Conservation (phyloP, 2,113 vertebrate species). For the Smithornis capensis region DNA sequence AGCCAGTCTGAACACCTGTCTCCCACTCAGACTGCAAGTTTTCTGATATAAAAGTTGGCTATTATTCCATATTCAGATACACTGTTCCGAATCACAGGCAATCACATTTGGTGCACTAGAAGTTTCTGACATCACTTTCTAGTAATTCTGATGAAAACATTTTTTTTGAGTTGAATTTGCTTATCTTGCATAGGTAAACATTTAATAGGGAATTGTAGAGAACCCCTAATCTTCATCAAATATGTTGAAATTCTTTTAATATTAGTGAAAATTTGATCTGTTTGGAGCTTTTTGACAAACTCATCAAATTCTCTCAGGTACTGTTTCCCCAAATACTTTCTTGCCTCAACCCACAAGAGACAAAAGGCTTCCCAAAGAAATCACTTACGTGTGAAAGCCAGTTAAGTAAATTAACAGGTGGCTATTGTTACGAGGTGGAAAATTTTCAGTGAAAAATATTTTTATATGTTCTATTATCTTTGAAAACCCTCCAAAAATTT, state of each 20-base stretch:
- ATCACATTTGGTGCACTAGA: background rate
- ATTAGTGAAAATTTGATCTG: background rate
- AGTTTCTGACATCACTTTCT: background rate
- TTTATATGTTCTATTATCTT: background rate
- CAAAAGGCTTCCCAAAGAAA: background rate
- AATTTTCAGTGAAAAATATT: background rate
- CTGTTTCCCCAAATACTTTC: background rate
- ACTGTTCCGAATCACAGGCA: rapidly evolving
- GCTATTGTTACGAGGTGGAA: background rate
- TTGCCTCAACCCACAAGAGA: background rate
- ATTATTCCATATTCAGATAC: background rate
- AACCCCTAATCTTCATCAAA: background rate
- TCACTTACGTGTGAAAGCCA: background rate
- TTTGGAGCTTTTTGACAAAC: background rate
- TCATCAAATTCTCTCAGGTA: background rate
- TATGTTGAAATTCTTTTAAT: background rate
- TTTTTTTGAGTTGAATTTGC: background rate
- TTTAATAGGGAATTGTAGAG: background rate
- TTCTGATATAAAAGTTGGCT: too few relatives aligned
- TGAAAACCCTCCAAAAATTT: background rate
- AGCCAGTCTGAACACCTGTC: background rate
- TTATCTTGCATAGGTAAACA: background rate
- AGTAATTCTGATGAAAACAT: background rate
- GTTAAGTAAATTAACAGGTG: background rate
- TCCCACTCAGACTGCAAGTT: background rate